phyloP scores from a whole-genome alignment of 2,888 invertebrate genomes.

The Galerucella calmariensis region DNA sequence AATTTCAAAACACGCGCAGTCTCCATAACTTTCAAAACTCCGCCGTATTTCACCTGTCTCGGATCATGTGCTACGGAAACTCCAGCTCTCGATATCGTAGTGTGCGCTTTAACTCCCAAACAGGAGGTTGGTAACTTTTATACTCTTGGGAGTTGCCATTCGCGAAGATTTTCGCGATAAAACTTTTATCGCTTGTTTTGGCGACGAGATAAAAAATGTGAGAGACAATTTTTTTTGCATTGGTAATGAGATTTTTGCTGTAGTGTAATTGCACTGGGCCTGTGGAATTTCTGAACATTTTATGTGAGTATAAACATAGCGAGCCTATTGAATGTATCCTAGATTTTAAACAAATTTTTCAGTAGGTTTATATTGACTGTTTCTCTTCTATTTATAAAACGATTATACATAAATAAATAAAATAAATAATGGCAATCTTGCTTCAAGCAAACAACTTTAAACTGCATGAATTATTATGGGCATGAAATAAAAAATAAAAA shows the following conservation, averaged over 20 bases:
- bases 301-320: not conserved
- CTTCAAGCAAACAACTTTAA: no score
- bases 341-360: no score
- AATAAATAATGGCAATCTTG: no score
- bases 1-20: constrained; percentile 28
- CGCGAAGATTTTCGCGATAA: constrained; percentile 28
- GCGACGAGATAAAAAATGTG: constrained; percentile 22
- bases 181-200: constrained; percentile 26
- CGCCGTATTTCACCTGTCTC: constrained; percentile 55
- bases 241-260: not conserved
- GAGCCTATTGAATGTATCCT: not conserved
- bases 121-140: constrained; percentile 34
- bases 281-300: not conserved
- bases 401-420: no score
- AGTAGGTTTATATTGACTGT: not conserved
- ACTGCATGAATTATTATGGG: no score
- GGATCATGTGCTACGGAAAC: constrained; percentile 53
- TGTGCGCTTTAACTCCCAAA: constrained; percentile 48
- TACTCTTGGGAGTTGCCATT: constrained; percentile 31
- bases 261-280: not conserved
- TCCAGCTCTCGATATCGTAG: constrained; percentile 52
- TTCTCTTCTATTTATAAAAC: no score
- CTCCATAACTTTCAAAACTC: constrained; percentile 37
- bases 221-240: constrained; percentile 19
- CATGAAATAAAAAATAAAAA: no score